These are phyloP conservation scores for Oithona nana DNA, from an alignment of 2,888 invertebrate species.

Conservation along the genomic window DNA sequence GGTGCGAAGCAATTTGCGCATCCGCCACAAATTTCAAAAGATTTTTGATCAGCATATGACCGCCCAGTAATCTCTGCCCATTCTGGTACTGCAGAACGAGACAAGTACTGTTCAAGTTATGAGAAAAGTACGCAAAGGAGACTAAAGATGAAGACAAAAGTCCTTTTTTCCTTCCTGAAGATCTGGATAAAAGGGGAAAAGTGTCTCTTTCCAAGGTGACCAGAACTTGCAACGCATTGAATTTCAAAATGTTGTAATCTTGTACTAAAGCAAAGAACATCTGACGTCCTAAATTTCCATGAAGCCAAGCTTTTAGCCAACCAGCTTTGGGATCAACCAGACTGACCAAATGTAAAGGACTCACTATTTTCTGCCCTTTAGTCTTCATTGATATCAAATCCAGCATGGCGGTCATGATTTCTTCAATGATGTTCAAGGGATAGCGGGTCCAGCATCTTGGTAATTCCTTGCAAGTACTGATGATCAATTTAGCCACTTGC, in stretches of 20 bases:
- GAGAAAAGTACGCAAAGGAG: not conserved
- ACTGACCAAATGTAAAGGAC: constrained; percentile 10
- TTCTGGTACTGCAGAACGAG: not conserved
- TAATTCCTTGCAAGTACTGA: not conserved
- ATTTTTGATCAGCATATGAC: not conserved
- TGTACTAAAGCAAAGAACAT: not conserved
- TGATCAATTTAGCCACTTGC: not conserved
- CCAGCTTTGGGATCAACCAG: constrained; percentile 15
- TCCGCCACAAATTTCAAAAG: not conserved
- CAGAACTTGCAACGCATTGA: not conserved
- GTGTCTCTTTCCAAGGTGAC: not conserved
- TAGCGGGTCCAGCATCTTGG: not conserved
- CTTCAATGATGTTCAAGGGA: not conserved
- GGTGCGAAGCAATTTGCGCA: not conserved
- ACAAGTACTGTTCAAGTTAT: not conserved
- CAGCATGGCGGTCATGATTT: not conserved
- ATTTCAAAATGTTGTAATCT: not conserved
- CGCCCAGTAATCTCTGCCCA: not conserved
- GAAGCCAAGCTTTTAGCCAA: constrained; percentile 17
- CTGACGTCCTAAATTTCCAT: constrained; percentile 4
- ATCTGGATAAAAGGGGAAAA: not conserved
- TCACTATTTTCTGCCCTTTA: not conserved
- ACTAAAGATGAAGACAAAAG: not conserved
- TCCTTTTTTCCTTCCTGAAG: not conserved
- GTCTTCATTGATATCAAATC: not conserved